These are phyloP conservation scores for Podarcis muralis DNA, from an alignment of 2,113 vertebrate genomes.

Conservation along the genomic window DNA sequence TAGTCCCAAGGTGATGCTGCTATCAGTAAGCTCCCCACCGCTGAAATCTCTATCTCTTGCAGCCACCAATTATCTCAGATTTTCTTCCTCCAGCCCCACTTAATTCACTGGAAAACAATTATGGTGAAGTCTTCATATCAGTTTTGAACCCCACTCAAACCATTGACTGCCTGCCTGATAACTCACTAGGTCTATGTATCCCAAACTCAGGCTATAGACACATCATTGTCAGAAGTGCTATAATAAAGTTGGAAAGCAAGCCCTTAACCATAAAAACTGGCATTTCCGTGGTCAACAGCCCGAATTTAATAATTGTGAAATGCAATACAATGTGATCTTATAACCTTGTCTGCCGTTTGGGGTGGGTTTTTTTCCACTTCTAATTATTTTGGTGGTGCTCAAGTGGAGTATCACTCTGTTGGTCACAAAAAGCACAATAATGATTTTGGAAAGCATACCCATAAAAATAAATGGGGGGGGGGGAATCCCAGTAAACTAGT, in stretches of 20 bases:
- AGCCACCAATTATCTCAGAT: too few species aligned
- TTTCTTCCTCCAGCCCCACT: not conserved
- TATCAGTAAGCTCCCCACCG: not conserved
- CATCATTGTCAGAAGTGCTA: not conserved
- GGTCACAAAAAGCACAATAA: not conserved
- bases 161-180: not conserved
- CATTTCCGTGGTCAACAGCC: not conserved
- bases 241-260: not conserved
- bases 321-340: not conserved
- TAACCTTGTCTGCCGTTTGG: not conserved
- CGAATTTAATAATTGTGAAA: slow-evolving; percentile 14
- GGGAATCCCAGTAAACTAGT: not conserved
- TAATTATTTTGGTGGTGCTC: not conserved
- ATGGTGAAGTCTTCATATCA: not conserved
- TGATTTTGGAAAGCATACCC: not conserved
- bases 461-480: not conserved
- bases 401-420: not conserved
- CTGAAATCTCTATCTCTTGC: not conserved
- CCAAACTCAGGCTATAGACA: not conserved
- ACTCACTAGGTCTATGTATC: not conserved
- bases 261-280: not conserved
- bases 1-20: not conserved
- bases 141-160: not conserved
- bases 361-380: not conserved
- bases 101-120: not conserved